phyloP scores from a whole-genome alignment of 2,797 vertebrate genomes.

The Pogoniulus pusillus region DNA sequence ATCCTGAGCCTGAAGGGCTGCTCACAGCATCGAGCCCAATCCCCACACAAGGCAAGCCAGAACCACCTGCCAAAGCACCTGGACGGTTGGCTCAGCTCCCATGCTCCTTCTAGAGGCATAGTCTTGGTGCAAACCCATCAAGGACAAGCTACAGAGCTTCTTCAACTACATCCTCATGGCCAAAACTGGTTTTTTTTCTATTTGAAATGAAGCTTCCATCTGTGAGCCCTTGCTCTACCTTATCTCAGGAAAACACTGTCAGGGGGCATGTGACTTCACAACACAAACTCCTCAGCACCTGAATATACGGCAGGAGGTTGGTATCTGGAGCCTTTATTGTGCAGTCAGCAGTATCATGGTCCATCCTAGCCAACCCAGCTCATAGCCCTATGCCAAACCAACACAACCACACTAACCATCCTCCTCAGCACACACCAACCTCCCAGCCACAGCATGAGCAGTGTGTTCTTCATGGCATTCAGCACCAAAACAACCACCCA shows the following conservation, averaged over 20 bases:
- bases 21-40: accelerated
- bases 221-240: neutral
- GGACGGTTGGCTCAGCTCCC: accelerated
- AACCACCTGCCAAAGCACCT: neutral
- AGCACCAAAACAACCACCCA: neutral
- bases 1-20: neutral
- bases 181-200: neutral
- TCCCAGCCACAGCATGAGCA: neutral
- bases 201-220: neutral
- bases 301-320: accelerated
- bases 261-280: neutral
- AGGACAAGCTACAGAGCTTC: neutral
- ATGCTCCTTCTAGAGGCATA: neutral
- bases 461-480: neutral
- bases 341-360: neutral
- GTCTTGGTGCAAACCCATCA: neutral
- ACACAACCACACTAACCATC: neutral
- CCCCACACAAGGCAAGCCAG: neutral
- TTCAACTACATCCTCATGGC: neutral
- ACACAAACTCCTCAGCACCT: neutral
- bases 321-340: neutral
- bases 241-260: neutral
- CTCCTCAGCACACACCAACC: neutral
- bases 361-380: neutral
- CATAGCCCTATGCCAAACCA: neutral